phyloP scores from a whole-genome alignment of 2,113 vertebrate species.

The Pantherophis guttatus region DNA sequence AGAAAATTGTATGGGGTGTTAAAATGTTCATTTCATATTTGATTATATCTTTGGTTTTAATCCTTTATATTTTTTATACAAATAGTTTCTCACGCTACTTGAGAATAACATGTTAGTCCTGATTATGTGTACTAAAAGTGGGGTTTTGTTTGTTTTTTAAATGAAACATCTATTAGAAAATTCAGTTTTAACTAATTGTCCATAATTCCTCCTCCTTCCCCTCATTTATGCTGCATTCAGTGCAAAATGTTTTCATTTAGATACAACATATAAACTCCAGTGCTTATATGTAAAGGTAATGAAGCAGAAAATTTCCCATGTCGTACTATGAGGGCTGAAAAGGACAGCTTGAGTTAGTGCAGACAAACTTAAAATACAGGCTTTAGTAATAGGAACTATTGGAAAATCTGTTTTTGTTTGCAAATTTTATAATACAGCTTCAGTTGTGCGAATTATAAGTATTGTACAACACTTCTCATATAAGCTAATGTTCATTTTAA shows the following conservation, averaged over 20 bases:
- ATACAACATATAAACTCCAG: constrained; percentile 16
- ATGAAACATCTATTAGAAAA: constrained; percentile 11
- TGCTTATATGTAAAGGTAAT: constrained; percentile 15
- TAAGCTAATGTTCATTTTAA: background rate
- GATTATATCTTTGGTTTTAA: background rate
- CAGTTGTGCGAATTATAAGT: background rate
- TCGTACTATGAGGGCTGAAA: background rate
- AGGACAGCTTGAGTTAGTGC: background rate
- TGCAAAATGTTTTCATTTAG: constrained; percentile 33
- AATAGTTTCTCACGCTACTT: background rate
- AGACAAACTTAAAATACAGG: constrained; percentile 13
- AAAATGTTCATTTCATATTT: background rate
- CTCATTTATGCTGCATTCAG: constrained; percentile 23
- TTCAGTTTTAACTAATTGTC: background rate
- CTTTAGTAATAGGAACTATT: constrained; percentile 20
- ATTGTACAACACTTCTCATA: background rate
- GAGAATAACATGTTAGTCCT: constrained; percentile 6
- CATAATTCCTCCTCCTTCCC: background rate
- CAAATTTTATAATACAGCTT: background rate
- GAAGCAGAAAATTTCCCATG: constrained; percentile 23
- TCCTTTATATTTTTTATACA: background rate
- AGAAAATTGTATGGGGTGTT: background rate
- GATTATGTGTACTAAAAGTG: background rate
- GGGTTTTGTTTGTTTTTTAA: constrained; percentile 3
- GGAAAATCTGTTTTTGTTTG: constrained; percentile 7